Base-by-base conservation (phyloP, 1,140 invertebrate genomes). In the Bombus consobrinus region DNA sequence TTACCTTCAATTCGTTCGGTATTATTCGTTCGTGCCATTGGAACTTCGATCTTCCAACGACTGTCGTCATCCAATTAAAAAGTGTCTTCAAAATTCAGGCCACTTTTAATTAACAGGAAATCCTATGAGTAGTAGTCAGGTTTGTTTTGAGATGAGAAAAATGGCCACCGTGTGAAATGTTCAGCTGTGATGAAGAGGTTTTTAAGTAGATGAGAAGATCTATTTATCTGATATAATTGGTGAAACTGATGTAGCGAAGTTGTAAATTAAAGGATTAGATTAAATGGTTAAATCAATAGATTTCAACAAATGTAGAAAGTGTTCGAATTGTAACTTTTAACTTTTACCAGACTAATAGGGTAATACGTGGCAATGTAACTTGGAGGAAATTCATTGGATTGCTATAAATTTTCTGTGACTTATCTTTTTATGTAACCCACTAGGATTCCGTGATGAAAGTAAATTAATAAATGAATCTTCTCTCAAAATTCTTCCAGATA, bases 21-120 rank as follows among this genome's bases (percentile, higher is more conserved):
- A 69, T 89, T 89, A 83, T 80, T 81, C n/a, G 76, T 75, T 47
- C 79, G 68, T 59, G 37, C 75, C 68, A 64, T 66, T 75, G 53
- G 43, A 80, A 73, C 47, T 53, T 53, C 78, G 41, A 53, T 81
- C 37, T 25, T 41, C 37, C 37, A 6, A 28, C 12, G 8, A 12
- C 3, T 25, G 25, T 3, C 28, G 3, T 15, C 66, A 32, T 83
- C 53, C 69, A 75, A 39, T 87, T 64, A 64, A 79, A 80, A 76
- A 64, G 41, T 25, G 28, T 75, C 53, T 75, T 39, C 25, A 53
- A 76, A 83, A 32, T 28, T 32, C 10, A 47, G 39, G 0, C 81
- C 9, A 3, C 22, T 66, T 37, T 3, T 72, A 47, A 74, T 74
- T 64, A 74, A 9, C 4, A 15, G 47, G 18, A 22, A n/a, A 62